These are phyloP conservation scores for Pipra filicauda DNA, from an alignment of 2,113 vertebrate genomes.

Conservation along the genomic window DNA sequence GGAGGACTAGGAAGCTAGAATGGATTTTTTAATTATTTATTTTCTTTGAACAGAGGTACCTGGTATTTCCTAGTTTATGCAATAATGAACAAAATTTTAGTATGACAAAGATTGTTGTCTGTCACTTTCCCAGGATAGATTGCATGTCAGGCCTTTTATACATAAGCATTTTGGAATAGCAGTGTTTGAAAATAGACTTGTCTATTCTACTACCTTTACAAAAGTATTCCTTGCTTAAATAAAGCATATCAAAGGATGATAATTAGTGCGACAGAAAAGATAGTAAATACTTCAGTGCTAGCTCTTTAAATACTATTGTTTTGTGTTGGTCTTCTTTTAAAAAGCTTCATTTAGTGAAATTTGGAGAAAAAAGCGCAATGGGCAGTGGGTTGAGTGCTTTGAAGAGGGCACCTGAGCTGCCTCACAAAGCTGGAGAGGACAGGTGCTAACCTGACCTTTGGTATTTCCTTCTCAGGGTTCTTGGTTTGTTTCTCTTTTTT, in stretches of 20 bases:
- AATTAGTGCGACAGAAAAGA: background rate
- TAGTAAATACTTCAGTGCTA: background rate
- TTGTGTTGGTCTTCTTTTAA: background rate
- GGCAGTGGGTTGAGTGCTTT: background rate
- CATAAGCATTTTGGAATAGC: background rate
- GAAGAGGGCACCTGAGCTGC: background rate
- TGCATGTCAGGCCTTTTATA: background rate
- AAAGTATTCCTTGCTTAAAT: background rate
- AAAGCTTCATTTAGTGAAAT: background rate
- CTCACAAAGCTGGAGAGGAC: background rate
- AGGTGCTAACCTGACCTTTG: background rate
- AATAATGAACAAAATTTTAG: background rate
- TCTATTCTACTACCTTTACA: background rate
- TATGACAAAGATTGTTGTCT: background rate
- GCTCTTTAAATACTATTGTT: background rate
- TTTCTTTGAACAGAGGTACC: background rate
- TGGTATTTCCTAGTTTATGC: background rate
- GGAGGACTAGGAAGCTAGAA: background rate
- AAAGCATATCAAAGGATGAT: background rate
- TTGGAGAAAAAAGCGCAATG: background rate
- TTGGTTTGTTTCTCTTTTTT: background rate
- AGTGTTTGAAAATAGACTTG: background rate
- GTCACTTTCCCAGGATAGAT: background rate
- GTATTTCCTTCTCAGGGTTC: background rate
- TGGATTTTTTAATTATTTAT: background rate